A percentile compares a stretch with the other conserved stretches of the same genome.
Evolutionary conservation across 2,113 vertebrate genomes (phyloP).

Genomic region (Gadus chalcogrammus): DNA sequence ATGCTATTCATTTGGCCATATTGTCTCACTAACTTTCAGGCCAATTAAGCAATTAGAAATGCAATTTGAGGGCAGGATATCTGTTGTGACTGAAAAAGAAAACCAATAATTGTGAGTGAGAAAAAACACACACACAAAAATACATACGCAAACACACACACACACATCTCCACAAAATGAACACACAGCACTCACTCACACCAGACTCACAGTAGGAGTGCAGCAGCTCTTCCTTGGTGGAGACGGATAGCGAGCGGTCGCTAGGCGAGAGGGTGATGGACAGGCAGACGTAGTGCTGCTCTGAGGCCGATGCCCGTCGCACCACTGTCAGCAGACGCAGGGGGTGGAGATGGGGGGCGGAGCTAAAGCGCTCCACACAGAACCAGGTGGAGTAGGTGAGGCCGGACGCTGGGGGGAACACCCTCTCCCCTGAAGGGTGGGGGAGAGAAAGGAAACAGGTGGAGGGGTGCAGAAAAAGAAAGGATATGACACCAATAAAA

Average conservation of each 20-base stretch:
- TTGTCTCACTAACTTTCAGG: too few relatives aligned
- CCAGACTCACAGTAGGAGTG: constrained; percentile 69
- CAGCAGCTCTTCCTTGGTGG: constrained; percentile 95
- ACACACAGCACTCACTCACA: too few relatives aligned
- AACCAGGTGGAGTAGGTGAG: constrained; percentile 96
- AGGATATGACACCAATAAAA: not conserved
- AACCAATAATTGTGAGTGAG: too few relatives aligned
- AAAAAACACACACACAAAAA: too few relatives aligned
- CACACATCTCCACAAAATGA: too few relatives aligned
- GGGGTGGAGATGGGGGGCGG: constrained; percentile 81
- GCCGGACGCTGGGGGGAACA: constrained; percentile 95
- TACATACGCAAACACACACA: too few relatives aligned
- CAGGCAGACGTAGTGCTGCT: constrained; percentile 95
- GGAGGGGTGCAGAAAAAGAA: too few relatives aligned
- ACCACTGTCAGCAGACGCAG: constrained; percentile 89
- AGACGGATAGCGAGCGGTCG: constrained; percentile 90
- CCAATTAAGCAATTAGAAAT: too few relatives aligned
- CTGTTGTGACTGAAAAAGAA: too few relatives aligned
- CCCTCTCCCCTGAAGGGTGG: constrained; percentile 80
- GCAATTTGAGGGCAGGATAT: too few relatives aligned
- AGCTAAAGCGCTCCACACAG: constrained; percentile 92
- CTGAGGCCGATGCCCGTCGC: constrained; percentile 87
- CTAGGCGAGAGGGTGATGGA: constrained; percentile 88
- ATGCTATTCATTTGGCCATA: too few relatives aligned
- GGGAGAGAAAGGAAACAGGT: not conserved